Base-by-base conservation (phyloP, 2,113 vertebrate genomes). In the Gymnobelideus leadbeateri region DNA sequence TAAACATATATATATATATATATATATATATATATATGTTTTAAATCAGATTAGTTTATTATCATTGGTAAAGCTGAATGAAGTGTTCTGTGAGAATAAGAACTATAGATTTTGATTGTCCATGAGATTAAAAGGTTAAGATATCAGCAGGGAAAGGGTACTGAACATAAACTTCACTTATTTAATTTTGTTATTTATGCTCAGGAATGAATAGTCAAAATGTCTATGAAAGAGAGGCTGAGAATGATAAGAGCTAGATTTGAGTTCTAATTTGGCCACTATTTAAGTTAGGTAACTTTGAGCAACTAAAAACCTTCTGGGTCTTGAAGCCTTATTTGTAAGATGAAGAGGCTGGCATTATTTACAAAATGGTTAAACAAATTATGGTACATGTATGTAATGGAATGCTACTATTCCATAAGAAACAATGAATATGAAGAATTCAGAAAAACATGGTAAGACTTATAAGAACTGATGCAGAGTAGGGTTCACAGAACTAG, bases 41-140 rank as follows among this genome's bases (percentile, higher is more conserved):
- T 53, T 51, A 51, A 91, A 93, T 94, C 89, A 96, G 89, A 90
- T 93, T 93, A 95, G 16, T 91, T 96, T 93, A 31, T 61, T 95
- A 92, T 8, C 52, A 95, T 61, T 8, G 3, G 53, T 57, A 54
- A 91, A 31, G 77, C 90, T 52, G 54, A 91, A 94, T 94, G 93
- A 51, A 90, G 77, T 31, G 31, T 77, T 47, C 55, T 89, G 90
- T 90, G 16, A 95, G 84, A 94, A 89, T n/a, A 93, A 7, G 37
- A 91, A 91, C 49, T 54, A 95, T 93, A 92, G 93, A 24, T 5
- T 91, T 89, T 90, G 46, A 84, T 94, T 94, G 95, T 92, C 49
- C 77, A 95, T 90, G n/a, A 93, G 2, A 94, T 51, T 26, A 90
- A 92, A 93, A 89, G 1, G 11, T 93, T 49, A 92, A 90, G 49